Conservation (phyloP, 1,140 invertebrate genomes). For the Rhysida immarginata region DNA sequence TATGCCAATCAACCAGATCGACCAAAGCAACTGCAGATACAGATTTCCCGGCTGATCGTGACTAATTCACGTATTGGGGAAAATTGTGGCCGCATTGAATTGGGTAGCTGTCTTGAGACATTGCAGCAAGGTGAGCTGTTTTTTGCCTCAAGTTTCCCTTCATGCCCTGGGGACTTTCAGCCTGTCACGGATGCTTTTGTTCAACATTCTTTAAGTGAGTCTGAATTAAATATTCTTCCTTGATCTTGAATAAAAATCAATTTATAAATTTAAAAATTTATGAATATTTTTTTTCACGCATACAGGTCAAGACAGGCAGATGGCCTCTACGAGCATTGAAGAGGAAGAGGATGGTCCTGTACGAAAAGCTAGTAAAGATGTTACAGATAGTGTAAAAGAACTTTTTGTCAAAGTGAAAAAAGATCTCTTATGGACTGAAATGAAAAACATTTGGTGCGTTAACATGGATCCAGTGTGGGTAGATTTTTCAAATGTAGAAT, state of each 20-base stretch:
- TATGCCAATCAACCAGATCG: constrained; percentile 58
- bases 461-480: constrained; percentile 79
- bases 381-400: no score
- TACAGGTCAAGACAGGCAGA: neutral
- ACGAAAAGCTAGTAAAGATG: no score
- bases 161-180: constrained; percentile 41
- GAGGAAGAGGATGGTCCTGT: neutral
- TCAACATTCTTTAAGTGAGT: constrained; percentile 49
- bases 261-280: neutral
- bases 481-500: constrained; percentile 70
- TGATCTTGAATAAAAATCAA: neutral
- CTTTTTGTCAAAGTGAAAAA: constrained; percentile 10
- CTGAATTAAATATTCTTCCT: neutral
- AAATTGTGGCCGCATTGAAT: constrained; percentile 43
- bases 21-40: constrained; percentile 61
- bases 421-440: constrained; percentile 61
- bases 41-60: constrained; percentile 58
- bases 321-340: no score
- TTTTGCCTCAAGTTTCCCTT: constrained; percentile 54
- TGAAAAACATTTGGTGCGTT: constrained; percentile 72
- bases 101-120: constrained; percentile 51
- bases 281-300: neutral
- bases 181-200: constrained; percentile 58
- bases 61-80: constrained; percentile 61
- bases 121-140: constrained; percentile 55